Evolutionary conservation across 2,113 vertebrate species (phyloP).

Genomic region (Recurvirostra avosetta): DNA sequence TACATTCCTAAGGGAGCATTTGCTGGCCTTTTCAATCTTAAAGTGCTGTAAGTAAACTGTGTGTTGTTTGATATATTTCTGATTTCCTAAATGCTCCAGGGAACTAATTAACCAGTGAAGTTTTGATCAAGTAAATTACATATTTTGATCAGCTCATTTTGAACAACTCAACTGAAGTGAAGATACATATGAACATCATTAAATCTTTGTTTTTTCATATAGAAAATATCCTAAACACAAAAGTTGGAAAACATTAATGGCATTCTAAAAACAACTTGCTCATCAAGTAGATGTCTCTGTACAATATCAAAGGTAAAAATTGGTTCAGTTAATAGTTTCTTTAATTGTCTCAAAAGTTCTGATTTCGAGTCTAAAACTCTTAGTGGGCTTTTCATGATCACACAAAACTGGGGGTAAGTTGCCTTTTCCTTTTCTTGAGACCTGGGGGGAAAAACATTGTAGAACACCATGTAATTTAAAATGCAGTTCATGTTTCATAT

Average conservation of each 20-base stretch:
- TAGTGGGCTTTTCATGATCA: background rate
- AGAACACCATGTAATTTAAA: background rate
- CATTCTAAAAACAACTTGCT: conserved; percentile 28
- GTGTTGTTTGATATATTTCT: conserved; percentile 58
- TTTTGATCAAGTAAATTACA: conserved; percentile 31
- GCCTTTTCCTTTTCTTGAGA: background rate
- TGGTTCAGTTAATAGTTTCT: background rate
- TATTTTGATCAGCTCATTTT: conserved; percentile 46
- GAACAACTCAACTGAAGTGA: background rate
- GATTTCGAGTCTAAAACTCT: background rate
- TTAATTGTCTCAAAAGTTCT: background rate
- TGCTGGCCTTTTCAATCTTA: conserved; percentile 88
- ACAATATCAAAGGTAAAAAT: conserved; percentile 26
- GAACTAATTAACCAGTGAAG: conserved; percentile 61
- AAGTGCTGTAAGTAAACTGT: conserved; percentile 89
- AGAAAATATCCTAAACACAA: conserved; percentile 22
- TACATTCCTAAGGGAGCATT: conserved; percentile 90
- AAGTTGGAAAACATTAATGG: conserved; percentile 26
- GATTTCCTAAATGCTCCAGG: conserved; percentile 51
- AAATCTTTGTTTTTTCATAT: conserved; percentile 7
- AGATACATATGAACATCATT: conserved; percentile 33
- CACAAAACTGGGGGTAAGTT: background rate
- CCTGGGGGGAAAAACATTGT: background rate
- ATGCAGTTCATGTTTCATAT: background rate
- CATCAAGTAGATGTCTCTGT: conserved; percentile 26